A percentile compares a stretch with the other conserved stretches of the same genome.
Conservation (phyloP, 2,113 vertebrate genomes). For the Dendrocopos noguchii region DNA sequence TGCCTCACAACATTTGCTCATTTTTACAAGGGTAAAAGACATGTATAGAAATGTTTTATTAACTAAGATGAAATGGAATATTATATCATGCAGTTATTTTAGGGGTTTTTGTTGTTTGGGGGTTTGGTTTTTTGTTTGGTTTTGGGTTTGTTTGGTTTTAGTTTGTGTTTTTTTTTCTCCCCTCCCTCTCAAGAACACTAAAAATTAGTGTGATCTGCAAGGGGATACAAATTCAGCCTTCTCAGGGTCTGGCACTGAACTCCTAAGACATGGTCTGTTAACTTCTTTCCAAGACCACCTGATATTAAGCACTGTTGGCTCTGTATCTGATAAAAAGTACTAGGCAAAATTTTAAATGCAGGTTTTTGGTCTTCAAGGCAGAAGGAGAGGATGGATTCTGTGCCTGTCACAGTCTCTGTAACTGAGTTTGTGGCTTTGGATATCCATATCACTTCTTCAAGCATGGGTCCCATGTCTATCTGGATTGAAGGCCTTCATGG, state of each 20-base stretch:
- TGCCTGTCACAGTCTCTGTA: background rate
- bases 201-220: background rate
- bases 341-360: background rate
- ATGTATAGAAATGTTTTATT: background rate
- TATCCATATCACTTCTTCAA: accelerated
- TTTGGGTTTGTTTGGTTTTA: background rate
- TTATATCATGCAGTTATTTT: background rate
- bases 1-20: background rate
- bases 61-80: background rate
- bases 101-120: background rate
- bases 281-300: background rate
- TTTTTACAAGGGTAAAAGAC: background rate
- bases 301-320: background rate
- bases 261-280: background rate
- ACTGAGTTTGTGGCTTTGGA: background rate
- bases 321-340: background rate
- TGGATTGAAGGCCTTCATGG: background rate
- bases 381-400: background rate
- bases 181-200: background rate
- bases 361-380: background rate
- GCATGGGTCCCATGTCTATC: background rate
- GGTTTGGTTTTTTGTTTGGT: too few species aligned
- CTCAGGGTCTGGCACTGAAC: background rate
- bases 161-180: background rate
- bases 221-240: background rate